Base-by-base conservation (phyloP, 2,113 vertebrate genomes). In the Melanerpes formicivorus region DNA sequence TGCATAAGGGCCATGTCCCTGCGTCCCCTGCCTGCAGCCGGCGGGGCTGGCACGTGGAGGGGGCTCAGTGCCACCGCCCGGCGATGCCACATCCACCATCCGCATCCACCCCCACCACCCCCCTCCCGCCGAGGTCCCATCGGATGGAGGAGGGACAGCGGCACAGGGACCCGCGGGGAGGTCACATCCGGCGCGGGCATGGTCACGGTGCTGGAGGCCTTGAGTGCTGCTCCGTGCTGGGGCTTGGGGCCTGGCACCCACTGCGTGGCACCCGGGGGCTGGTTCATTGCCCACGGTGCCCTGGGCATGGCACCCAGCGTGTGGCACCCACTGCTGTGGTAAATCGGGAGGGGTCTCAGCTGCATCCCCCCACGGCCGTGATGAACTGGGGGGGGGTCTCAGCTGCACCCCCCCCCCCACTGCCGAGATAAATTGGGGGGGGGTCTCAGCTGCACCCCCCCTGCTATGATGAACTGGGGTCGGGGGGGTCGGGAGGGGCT, bases 1-100 rank as follows among this genome's bases (percentile, higher is more conserved):
- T 97, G 89, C 97, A 97, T 97, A 50, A 89, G 95, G 88, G 88
- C 84, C 77, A 42, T 64, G 42, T 48, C 79, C 76, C 58, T 59
- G 1, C 18, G 60, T 23, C 69, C 76, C 44, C 40, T 55, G 6
- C 54, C 25, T 14, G 54, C 54, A 55, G 54, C 11, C 21, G 50
- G 50, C 32, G 4, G 16, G 50, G 72, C 32, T 32, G 25, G 62
- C 19, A 25, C 14, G 8, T 29, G 14, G 65, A 25, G 34, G 54
- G 80, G 30, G 40, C 7, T 7, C 22, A 15, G 54, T 15, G 26
- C 22, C 18, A 44, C 55, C 14, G 62, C 54, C 11, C 48, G 48
- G 48, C 10, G 48, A 10, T 22, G 48, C 46, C 26, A 19, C 59
- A 32, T 14, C 72, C 50, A 3, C 75, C 80, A 83, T 30, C 80